Conservation (phyloP, 2,888 invertebrate species). For the Lithophane leautieri region DNA sequence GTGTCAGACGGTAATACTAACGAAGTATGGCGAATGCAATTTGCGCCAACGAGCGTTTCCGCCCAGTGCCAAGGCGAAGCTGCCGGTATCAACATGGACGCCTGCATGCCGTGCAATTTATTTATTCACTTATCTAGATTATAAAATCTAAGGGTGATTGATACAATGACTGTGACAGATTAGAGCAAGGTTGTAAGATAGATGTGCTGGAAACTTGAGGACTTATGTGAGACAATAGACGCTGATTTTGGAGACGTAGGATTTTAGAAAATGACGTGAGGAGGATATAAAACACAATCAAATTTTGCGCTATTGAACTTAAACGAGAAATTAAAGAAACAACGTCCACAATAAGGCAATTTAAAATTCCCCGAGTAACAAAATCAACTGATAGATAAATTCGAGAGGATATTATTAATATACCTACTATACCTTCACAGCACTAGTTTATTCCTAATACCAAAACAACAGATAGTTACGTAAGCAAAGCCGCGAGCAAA, state of each 20-base stretch:
- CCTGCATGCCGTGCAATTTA: conserved; percentile 36
- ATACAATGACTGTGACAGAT: conserved; percentile 3
- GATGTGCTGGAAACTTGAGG: not conserved
- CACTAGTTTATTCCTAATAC: too few relatives aligned
- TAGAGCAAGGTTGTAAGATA: not conserved
- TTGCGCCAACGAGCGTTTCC: conserved; percentile 82
- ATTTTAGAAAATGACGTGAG: not conserved
- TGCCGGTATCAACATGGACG: conserved; percentile 50
- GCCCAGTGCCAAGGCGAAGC: conserved; percentile 72
- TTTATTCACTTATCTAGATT: conserved; percentile 18
- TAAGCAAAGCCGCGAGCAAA: too few relatives aligned
- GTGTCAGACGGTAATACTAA: conserved; percentile 63
- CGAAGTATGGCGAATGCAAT: conserved; percentile 82
- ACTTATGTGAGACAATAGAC: not conserved
- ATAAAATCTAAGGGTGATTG: conserved; percentile 8
- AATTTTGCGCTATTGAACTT: not conserved
- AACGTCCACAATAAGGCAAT: not conserved
- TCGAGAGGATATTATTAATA: not conserved
- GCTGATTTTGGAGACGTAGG: not conserved
- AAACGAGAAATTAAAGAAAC: not conserved
- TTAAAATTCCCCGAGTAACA: not conserved
- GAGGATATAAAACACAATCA: not conserved
- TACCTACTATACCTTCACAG: not conserved
- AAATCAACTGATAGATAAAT: not conserved
- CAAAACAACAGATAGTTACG: too few relatives aligned